Conservation (phyloP, 2,113 vertebrate species). For the Xiphophorus maculatus region DNA sequence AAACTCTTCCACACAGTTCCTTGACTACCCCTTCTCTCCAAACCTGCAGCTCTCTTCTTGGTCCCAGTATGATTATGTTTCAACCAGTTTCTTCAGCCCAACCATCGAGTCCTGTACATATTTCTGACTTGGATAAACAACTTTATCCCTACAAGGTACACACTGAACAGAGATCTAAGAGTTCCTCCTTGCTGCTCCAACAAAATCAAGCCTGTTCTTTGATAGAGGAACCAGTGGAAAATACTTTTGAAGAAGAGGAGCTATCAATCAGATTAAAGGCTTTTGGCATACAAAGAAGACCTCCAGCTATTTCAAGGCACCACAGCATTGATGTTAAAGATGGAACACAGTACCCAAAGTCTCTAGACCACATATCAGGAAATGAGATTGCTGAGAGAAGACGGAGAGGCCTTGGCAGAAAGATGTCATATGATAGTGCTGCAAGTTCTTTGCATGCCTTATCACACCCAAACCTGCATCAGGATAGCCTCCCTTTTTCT, state of each 20-base stretch:
- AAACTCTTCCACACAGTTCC: slow-evolving; percentile 55
- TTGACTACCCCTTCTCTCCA: slow-evolving; percentile 56
- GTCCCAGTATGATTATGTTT: slow-evolving; percentile 33
- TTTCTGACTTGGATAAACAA: slow-evolving; percentile 64
- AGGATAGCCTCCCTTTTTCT: slow-evolving; percentile 54
- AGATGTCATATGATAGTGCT: slow-evolving; percentile 83
- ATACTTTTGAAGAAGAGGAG: slow-evolving; percentile 79
- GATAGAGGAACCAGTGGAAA: slow-evolving; percentile 79
- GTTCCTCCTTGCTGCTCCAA: slow-evolving; percentile 75
- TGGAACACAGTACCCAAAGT: slow-evolving; percentile 74
- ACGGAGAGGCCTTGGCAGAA: slow-evolving; percentile 72
- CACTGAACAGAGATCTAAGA: slow-evolving; percentile 83
- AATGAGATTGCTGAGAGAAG: slow-evolving; percentile 37
- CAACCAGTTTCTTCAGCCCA: slow-evolving; percentile 72
- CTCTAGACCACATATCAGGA: slow-evolving; percentile 69
- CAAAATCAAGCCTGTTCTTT: slow-evolving; percentile 82
- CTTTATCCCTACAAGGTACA: slow-evolving; percentile 74
- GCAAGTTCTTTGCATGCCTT: slow-evolving; percentile 63
- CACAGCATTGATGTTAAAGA: slow-evolving; percentile 87
- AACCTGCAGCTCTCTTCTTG: slow-evolving; percentile 67
- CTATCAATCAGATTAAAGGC: slow-evolving; percentile 72
- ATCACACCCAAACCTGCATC: slow-evolving; percentile 76
- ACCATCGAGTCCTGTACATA: slow-evolving; percentile 37
- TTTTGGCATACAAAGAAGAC: slow-evolving; percentile 56
- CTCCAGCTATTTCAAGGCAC: slow-evolving; percentile 75